These are phyloP conservation scores for Sebastes nivosus DNA, from an alignment of 2,797 vertebrate genomes.

Conservation along the genomic window DNA sequence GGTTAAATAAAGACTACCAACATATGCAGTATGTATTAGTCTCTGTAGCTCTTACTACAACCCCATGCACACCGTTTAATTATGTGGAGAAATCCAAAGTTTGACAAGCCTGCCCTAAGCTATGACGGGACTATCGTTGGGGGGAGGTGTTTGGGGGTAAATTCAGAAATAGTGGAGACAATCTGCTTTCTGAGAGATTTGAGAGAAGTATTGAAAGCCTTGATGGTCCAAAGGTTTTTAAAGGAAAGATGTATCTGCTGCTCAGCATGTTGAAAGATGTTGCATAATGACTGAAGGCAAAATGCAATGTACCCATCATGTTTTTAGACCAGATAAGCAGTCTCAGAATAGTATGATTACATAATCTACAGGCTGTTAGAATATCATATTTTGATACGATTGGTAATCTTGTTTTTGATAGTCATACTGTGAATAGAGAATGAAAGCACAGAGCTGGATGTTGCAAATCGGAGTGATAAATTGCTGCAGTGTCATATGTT, in stretches of 20 bases:
- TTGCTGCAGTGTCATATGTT: constrained; percentile 2
- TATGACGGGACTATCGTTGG: neutral
- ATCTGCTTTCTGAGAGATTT: neutral
- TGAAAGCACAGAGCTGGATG: neutral
- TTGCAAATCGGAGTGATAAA: constrained; percentile 21
- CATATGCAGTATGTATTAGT: neutral
- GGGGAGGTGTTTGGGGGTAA: too few relatives aligned
- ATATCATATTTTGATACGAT: neutral
- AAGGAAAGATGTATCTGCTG: neutral
- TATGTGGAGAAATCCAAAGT: neutral
- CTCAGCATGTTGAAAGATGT: neutral
- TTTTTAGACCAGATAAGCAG: neutral
- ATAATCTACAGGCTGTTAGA: neutral
- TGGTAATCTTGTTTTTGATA: neutral
- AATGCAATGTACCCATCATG: neutral
- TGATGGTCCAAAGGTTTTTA: neutral
- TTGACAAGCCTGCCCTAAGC: neutral
- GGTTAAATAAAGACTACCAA: neutral
- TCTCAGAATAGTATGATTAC: neutral
- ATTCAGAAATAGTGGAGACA: neutral
- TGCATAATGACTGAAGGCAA: neutral
- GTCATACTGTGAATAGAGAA: neutral
- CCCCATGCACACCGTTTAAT: neutral
- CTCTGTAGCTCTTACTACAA: neutral
- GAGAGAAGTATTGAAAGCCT: neutral